Percentiles rank a stretch among this genome's conserved stretches.
These are phyloP conservation scores for Ochlodes sylvanus DNA, from an alignment of 2,888 invertebrate genomes.

Conservation along the genomic window DNA sequence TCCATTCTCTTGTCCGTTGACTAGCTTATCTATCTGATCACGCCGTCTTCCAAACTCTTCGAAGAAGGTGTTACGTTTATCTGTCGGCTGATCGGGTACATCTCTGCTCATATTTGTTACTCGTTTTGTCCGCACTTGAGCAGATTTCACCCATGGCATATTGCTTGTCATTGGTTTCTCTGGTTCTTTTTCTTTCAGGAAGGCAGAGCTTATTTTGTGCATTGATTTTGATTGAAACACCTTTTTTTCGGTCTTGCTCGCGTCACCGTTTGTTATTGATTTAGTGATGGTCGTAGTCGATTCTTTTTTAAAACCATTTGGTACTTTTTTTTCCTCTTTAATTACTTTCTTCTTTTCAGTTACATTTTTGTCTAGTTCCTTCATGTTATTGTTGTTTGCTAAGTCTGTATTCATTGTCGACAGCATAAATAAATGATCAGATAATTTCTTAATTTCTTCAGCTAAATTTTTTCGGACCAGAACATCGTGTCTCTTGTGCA, in stretches of 20 bases:
- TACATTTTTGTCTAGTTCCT: slow-evolving; percentile 74
- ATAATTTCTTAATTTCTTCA: slow-evolving; percentile 93
- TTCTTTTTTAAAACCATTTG: slow-evolving; percentile 71
- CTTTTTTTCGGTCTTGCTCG: slow-evolving; percentile 62
- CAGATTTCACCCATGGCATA: slow-evolving; percentile 83
- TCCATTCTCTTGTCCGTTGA: slow-evolving; percentile 72
- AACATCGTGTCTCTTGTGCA: slow-evolving; percentile 86
- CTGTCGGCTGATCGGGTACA: slow-evolving; percentile 87
- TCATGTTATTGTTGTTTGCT: slow-evolving; percentile 74
- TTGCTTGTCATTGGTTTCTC: slow-evolving; percentile 80
- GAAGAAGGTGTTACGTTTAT: slow-evolving; percentile 83
- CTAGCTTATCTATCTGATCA: slow-evolving; percentile 76
- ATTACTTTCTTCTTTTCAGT: slow-evolving; percentile 62
- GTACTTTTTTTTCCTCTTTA: slow-evolving; percentile 66
- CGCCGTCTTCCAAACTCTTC: slow-evolving; percentile 77
- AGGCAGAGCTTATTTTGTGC: slow-evolving; percentile 69
- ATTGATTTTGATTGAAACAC: slow-evolving; percentile 74
- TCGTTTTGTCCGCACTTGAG: slow-evolving; percentile 85
- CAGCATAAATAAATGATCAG: slow-evolving; percentile 90
- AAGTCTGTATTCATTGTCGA: slow-evolving; percentile 87
- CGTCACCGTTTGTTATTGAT: slow-evolving; percentile 68
- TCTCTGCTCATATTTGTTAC: slow-evolving; percentile 89
- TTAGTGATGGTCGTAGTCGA: slow-evolving; percentile 61
- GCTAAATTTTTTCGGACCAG: slow-evolving; percentile 89
- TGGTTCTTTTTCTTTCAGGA: slow-evolving; percentile 69